Base-by-base conservation (phyloP, 2,113 vertebrate genomes). In the Hydropotes inermis region DNA sequence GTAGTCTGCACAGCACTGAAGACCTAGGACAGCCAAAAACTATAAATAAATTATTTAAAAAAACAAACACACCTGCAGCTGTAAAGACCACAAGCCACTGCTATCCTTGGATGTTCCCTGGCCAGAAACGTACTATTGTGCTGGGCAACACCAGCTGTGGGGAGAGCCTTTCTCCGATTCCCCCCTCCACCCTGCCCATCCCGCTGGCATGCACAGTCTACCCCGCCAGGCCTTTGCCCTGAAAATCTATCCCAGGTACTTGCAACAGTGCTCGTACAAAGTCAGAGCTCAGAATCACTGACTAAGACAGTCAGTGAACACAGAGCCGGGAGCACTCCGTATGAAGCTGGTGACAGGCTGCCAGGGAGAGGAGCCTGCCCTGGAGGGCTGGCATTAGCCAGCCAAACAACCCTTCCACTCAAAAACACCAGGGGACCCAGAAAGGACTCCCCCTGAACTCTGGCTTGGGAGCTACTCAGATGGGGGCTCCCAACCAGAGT, bases 331-430 rank as follows among this genome's bases (percentile, higher is more conserved):
- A 36, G 50, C 27, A 39, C 0, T 2, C 91, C 55, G 12, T 74
- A 0, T 2, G 28, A 17, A 43, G 27, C 1, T 0, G 0, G 16
- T 6, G 5, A 4, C 43, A 50, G 67, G 28, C 8, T 58, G 45
- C 30, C 3, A 6, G 60, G 27, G 30, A 2, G 7, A 11, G 5
- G 67, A 55, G 60, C 9, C 50, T 14, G 50, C 0, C 1, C 14
- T 7, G 60, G 10, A 57, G n/a, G n/a, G 36, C 45, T 1, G 36
- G 6, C 2, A 36, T 89, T 27, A 36, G 89, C 43, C 90, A 50
- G n/a, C 15, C 84, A 19, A 17, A 36, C 17, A 36, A 21, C 57
- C 33, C 64, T 11, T 15, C 78, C 6, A 9, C 50, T 10, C 39
- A 33, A 14, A 58, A 54, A 7, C 1, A 16, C 61, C n/a, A 33